Evolutionary conservation across 2,113 vertebrate species (phyloP).

Genomic region (Peromyscus californicus): DNA sequence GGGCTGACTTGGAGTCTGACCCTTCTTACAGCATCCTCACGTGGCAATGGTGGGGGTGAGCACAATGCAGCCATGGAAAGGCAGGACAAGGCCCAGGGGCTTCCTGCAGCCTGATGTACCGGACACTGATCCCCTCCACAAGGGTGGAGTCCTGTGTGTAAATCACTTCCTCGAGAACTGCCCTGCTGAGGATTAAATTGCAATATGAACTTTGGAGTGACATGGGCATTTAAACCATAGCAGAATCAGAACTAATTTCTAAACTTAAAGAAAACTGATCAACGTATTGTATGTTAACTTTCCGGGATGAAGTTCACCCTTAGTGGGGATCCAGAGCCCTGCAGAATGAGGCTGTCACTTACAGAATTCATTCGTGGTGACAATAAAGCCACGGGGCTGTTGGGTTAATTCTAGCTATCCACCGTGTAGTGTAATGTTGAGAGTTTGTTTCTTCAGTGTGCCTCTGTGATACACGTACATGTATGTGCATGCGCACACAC

Average conservation of each 20-base stretch:
- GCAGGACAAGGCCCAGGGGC: too few relatives aligned
- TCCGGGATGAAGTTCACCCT: neutral
- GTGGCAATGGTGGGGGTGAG: neutral
- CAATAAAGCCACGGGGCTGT: neutral
- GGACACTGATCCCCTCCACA: neutral
- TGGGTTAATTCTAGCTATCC: neutral
- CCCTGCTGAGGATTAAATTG: neutral
- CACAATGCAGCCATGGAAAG: neutral
- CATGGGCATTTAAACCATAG: neutral
- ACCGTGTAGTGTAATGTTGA: neutral
- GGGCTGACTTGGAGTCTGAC: neutral
- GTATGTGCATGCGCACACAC: neutral
- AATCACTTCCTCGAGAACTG: neutral
- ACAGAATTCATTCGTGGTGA: neutral
- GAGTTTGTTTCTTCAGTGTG: neutral
- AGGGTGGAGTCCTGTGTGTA: neutral
- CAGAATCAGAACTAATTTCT: neutral
- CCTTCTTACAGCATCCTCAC: neutral
- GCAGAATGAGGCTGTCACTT: neutral
- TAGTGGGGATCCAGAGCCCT: neutral
- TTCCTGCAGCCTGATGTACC: neutral
- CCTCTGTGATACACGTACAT: accelerated
- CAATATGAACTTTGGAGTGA: neutral
- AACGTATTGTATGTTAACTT: neutral
- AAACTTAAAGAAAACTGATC: neutral